Conservation (phyloP, 1,140 invertebrate species). For the Ostrea denselamellosa region DNA sequence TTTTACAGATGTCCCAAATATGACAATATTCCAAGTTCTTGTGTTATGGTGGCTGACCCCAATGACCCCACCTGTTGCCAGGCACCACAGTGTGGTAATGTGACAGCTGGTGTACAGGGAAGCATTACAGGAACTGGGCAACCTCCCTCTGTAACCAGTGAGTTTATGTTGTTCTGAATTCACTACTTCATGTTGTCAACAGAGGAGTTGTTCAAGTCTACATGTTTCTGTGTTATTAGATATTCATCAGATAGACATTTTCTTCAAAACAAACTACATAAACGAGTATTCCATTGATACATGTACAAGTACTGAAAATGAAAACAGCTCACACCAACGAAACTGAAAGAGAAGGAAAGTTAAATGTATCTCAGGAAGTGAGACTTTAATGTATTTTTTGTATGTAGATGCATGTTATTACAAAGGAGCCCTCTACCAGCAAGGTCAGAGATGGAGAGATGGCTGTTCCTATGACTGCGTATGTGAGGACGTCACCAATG, state of each 20-base stretch:
- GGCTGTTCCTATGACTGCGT: conserved; percentile 69
- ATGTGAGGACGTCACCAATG: conserved; percentile 64
- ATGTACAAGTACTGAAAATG: too few species aligned
- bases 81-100: conserved; percentile 63
- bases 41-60: conserved; percentile 66
- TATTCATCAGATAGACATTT: too few species aligned
- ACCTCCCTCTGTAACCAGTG: conserved; percentile 49
- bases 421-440: conserved; percentile 66
- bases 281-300: too few species aligned
- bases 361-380: too few species aligned
- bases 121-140: conserved; percentile 56
- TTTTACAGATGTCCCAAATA: conserved; percentile 64
- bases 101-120: conserved; percentile 59
- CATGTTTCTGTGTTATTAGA: too few species aligned
- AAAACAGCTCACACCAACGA: too few species aligned
- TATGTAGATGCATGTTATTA: conserved; percentile 68
- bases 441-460: conserved; percentile 71
- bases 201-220: too few species aligned
- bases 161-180: background rate
- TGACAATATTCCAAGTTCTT: conserved; percentile 44
- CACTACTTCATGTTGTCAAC: too few species aligned
- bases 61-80: conserved; percentile 66
- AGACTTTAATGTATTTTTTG: background rate
- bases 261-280: too few species aligned
- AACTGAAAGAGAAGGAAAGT: too few species aligned